Conservation (phyloP, 2,888 invertebrate species). For the Dyspetes luteomarginatus region DNA sequence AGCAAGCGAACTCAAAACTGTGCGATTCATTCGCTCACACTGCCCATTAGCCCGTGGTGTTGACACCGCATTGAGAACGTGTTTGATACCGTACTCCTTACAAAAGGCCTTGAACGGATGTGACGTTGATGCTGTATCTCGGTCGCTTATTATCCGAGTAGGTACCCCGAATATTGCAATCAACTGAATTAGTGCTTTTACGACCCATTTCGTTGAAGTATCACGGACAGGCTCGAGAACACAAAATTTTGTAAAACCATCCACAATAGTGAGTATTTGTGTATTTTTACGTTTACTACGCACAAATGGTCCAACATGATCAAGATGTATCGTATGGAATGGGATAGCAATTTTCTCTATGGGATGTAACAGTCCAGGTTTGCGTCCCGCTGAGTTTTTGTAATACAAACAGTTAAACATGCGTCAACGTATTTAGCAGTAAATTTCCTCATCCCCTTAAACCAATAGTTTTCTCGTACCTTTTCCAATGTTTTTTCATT, state of each 20-base stretch:
- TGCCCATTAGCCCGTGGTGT: slow-evolving; percentile 72
- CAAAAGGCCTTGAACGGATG: slow-evolving; percentile 59
- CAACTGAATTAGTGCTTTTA: slow-evolving; percentile 54
- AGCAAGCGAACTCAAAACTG: slow-evolving; percentile 68
- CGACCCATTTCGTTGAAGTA: slow-evolving; percentile 69
- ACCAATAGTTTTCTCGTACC: slow-evolving; percentile 35
- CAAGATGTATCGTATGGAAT: slow-evolving; percentile 76
- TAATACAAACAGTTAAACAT: slow-evolving; percentile 75
- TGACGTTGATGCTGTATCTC: slow-evolving; percentile 55
- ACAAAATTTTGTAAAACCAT: slow-evolving; percentile 73
- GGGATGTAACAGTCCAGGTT: slow-evolving; percentile 73
- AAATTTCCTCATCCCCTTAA: slow-evolving; percentile 37
- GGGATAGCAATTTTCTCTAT: slow-evolving; percentile 72
- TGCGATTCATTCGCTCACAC: slow-evolving; percentile 72
- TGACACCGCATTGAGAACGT: slow-evolving; percentile 72
- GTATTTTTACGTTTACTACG: slow-evolving; percentile 73
- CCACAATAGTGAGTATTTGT: slow-evolving; percentile 71
- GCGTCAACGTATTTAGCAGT: slow-evolving; percentile 48
- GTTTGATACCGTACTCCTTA: slow-evolving; percentile 42
- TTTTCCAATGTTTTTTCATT: slow-evolving; percentile 1
- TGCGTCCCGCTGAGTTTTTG: slow-evolving; percentile 73
- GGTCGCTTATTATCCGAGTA: slow-evolving; percentile 61
- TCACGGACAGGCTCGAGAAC: not conserved
- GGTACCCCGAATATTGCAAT: slow-evolving; percentile 64
- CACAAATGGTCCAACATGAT: slow-evolving; percentile 67